These are phyloP conservation scores for Ennomos quercinarius DNA, from an alignment of 2,888 invertebrate genomes.

Conservation along the genomic window DNA sequence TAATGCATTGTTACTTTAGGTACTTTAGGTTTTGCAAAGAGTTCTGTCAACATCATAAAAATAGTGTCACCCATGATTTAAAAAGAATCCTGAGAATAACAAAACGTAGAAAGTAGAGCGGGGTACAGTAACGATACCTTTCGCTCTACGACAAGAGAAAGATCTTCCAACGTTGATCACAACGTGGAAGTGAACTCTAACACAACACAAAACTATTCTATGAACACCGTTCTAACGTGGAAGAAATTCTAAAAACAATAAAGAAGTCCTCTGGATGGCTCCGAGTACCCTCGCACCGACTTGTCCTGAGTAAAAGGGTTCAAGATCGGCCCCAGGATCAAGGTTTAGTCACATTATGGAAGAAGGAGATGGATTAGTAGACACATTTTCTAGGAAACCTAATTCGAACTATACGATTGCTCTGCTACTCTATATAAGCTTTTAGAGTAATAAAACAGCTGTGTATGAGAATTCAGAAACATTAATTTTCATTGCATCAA, in stretches of 20 bases:
- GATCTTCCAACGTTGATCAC: slow-evolving; percentile 41
- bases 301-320: slow-evolving; percentile 77
- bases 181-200: slow-evolving; percentile 43
- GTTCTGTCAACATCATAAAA: slow-evolving; percentile 46
- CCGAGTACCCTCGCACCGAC: slow-evolving; percentile 64
- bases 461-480: neutral
- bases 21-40: slow-evolving; percentile 42
- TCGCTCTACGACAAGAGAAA: slow-evolving; percentile 50
- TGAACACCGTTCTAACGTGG: slow-evolving; percentile 52
- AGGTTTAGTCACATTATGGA: slow-evolving; percentile 60
- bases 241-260: slow-evolving; percentile 49
- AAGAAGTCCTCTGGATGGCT: slow-evolving; percentile 55
- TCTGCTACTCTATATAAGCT: neutral
- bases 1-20: neutral
- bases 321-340: slow-evolving; percentile 66
- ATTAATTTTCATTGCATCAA: slow-evolving; percentile 29
- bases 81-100: slow-evolving; percentile 53
- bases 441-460: neutral
- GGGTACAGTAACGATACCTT: slow-evolving; percentile 75
- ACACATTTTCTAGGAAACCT: slow-evolving; percentile 54
- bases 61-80: slow-evolving; percentile 40
- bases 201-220: slow-evolving; percentile 59
- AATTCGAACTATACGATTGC: slow-evolving; percentile 8
- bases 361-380: slow-evolving; percentile 48
- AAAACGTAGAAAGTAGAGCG: slow-evolving; percentile 46